Base-by-base conservation (phyloP, 2,113 vertebrate genomes). In the Pseudolaguvia tuberculata region DNA sequence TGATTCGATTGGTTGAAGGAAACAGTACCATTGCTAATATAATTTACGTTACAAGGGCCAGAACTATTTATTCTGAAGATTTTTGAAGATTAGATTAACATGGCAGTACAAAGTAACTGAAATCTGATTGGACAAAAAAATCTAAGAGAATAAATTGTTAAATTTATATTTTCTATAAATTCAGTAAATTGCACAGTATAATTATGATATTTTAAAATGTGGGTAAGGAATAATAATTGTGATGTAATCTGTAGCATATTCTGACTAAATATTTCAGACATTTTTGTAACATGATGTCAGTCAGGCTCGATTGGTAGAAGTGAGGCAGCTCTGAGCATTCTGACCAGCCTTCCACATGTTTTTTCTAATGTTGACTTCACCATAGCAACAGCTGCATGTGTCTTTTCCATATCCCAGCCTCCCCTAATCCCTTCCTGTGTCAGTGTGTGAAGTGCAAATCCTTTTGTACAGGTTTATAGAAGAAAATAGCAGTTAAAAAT, bases 281-380 rank as follows among this genome's bases (percentile, higher is more conserved):
- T 48, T 66, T 66, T 66, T 23, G n/a, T 12, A 45, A 17, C 39
- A 17, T 66, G 62, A 47, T 13, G 18, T 27, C 23, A 48, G 15
- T 50, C 58, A 58, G 25, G 27, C 4, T 29, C 23, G 10, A 61
- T 13, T 86, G 83, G 84, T 85, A 82, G 78, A 81, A 81, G 73
- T 83, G 78, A 84, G 74, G 71, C 59, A 61, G 71, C 72, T 80
- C 76, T 78, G 76, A 73, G 83, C 82, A 87, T 84, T 88, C 81
- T 83, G 74, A 77, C 80, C 66, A 3, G 63, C 75, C 80, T 79
- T 82, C 73, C 80, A 84, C 77, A 73, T 89, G 86, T 89, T 88
- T 88, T n/a, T 85, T 58, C 74, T 53, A 72, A 17, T 90, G 88
- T 88, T 88, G 84, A 89, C 29, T 69, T 88, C 79, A 78, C 88